Percentiles rank a stretch among this genome's conserved stretches.
Evolutionary conservation across 2,113 vertebrate species (phyloP).

Genomic region (Lichenostomus cassidix): DNA sequence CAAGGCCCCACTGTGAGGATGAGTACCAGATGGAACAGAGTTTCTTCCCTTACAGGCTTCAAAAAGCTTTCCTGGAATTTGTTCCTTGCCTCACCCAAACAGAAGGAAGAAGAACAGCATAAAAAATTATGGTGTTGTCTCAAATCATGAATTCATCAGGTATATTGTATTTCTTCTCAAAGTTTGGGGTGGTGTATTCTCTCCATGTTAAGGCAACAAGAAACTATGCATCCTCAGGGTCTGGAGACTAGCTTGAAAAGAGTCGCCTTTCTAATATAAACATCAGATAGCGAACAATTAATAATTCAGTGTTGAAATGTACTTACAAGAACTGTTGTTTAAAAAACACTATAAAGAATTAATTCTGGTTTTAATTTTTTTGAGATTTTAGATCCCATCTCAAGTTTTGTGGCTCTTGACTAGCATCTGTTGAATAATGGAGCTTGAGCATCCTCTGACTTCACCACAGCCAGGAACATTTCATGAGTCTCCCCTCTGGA

Average conservation of each 20-base stretch:
- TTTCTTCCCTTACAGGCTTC: not conserved
- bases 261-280: not conserved
- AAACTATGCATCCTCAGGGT: not conserved
- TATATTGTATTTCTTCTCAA: not conserved
- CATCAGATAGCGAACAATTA: not conserved
- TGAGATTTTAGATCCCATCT: not conserved
- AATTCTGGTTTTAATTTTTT: not conserved
- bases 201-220: not conserved
- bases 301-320: not conserved
- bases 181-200: not conserved
- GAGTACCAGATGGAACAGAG: not conserved
- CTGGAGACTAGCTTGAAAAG: not conserved
- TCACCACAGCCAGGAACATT: not conserved
- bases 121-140: not conserved
- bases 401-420: not conserved
- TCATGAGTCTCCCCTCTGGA: fast-evolving
- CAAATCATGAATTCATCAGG: not conserved
- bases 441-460: not conserved
- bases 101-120: not conserved
- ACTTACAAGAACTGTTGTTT: not conserved
- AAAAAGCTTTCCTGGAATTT: not conserved
- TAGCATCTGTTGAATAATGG: not conserved
- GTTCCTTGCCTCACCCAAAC: not conserved
- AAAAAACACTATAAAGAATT: not conserved
- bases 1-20: not conserved